phyloP scores from a whole-genome alignment of 1,140 invertebrate genomes.

The Apis florea region DNA sequence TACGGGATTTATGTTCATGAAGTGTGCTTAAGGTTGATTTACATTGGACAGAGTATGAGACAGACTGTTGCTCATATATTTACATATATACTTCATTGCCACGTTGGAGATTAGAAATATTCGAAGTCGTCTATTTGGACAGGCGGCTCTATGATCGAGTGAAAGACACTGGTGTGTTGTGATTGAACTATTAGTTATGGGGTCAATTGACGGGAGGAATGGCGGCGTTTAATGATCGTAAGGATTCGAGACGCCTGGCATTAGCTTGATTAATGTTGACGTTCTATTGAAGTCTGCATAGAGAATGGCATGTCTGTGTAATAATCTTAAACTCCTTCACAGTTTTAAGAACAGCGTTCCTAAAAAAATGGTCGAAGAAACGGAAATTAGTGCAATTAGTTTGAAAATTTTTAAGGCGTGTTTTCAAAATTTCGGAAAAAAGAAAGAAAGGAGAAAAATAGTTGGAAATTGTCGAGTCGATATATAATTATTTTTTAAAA shows the following conservation, averaged over 20 bases:
- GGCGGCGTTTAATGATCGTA: not conserved
- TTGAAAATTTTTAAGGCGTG: not conserved
- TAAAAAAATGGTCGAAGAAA: too few relatives aligned
- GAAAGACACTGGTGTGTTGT: not conserved
- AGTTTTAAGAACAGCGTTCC: not conserved
- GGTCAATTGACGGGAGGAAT: not conserved
- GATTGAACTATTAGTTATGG: slow-evolving; percentile 1
- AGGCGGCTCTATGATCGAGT: not conserved
- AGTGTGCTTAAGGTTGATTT: slow-evolving; percentile 34
- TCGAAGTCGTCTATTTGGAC: not conserved
- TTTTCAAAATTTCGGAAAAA: too few relatives aligned
- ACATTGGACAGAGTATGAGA: not conserved
- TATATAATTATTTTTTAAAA: too few relatives aligned
- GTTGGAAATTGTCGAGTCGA: too few relatives aligned
- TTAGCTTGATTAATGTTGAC: not conserved
- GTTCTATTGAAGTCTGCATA: not conserved
- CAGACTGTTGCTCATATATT: not conserved
- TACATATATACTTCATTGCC: not conserved
- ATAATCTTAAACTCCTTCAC: accelerated
- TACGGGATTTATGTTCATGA: slow-evolving; percentile 26
- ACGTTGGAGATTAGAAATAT: slow-evolving; percentile 23
- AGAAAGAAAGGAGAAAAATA: too few relatives aligned
- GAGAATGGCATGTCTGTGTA: too few relatives aligned
- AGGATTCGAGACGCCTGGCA: not conserved
- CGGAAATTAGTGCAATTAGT: not conserved